Evolutionary conservation across 1,140 invertebrate species (phyloP).

Genomic region (Araneus ventricosus): DNA sequence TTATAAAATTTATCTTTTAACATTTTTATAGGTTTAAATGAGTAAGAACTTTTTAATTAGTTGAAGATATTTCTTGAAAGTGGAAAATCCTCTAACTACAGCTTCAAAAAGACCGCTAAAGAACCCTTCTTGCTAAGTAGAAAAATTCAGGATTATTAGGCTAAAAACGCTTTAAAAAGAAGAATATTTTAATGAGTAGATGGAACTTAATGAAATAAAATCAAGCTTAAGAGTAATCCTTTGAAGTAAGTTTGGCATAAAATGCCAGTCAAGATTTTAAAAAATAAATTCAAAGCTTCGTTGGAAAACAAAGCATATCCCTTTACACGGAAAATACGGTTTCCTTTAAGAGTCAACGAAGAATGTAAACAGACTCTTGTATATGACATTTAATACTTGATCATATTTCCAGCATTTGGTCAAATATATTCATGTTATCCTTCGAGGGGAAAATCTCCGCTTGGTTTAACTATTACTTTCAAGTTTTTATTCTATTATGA

Average conservation of each 20-base stretch:
- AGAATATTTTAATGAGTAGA: too few relatives aligned
- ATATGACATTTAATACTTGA: neutral
- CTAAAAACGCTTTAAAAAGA: too few relatives aligned
- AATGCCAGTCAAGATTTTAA: neutral
- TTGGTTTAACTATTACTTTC: neutral
- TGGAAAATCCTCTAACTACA: too few relatives aligned
- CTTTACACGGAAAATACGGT: neutral
- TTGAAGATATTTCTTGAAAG: too few relatives aligned
- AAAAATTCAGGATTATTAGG: too few relatives aligned
- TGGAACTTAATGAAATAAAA: neutral
- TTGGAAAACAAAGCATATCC: neutral
- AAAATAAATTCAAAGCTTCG: neutral
- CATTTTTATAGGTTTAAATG: neutral
- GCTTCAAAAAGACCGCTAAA: too few relatives aligned
- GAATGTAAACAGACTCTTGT: neutral
- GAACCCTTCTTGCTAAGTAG: too few relatives aligned
- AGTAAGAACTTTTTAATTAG: neutral
- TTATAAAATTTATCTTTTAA: too few relatives aligned
- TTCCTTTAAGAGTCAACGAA: neutral
- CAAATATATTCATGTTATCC: neutral
- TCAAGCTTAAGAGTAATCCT: neutral
- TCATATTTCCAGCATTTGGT: neutral
- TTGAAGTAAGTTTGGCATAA: neutral
- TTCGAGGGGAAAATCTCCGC: neutral
- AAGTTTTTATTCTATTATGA: slow-evolving; percentile 10